Conservation (phyloP, 2,888 invertebrate genomes). For the Notodonta dromedarius region DNA sequence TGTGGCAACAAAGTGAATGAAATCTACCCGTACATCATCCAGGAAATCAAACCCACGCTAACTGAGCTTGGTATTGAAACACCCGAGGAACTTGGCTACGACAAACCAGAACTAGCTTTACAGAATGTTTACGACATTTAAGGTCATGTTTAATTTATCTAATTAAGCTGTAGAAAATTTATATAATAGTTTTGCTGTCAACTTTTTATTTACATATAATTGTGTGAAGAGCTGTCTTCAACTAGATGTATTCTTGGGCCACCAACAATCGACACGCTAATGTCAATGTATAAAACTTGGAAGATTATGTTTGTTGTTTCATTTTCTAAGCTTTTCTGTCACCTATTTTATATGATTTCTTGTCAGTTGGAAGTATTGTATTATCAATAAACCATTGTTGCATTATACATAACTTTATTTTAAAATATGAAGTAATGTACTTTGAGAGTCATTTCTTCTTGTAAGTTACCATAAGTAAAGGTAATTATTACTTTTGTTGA, state of each 20-base stretch:
- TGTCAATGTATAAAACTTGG: conserved; percentile 68
- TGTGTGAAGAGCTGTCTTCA: conserved; percentile 57
- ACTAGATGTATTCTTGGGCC: conserved; percentile 53
- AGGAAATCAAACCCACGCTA: conserved; percentile 96
- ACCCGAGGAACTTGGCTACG: conserved; percentile 97
- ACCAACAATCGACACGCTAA: conserved; percentile 56
- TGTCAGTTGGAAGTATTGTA: conserved; percentile 28
- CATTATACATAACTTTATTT: conserved; percentile 25
- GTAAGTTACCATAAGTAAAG: background rate
- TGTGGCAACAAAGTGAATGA: conserved; percentile 89
- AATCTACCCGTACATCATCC: conserved; percentile 94
- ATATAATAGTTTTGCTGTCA: conserved; percentile 75
- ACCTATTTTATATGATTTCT: conserved; percentile 30
- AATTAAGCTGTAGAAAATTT: conserved; percentile 74
- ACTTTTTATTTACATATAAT: conserved; percentile 61
- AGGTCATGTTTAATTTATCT: conserved; percentile 50
- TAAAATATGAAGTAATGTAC: conserved; percentile 17
- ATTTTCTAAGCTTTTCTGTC: conserved; percentile 41
- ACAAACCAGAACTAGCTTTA: conserved; percentile 97
- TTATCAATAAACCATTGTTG: conserved; percentile 28
- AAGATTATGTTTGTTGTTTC: conserved; percentile 51
- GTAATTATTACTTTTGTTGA: too few relatives aligned
- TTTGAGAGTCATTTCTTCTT: background rate
- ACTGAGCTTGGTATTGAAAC: conserved; percentile 97
- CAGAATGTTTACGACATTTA: conserved; percentile 89